Conservation (phyloP, 2,888 invertebrate genomes). For the Tetranychus piercei region DNA sequence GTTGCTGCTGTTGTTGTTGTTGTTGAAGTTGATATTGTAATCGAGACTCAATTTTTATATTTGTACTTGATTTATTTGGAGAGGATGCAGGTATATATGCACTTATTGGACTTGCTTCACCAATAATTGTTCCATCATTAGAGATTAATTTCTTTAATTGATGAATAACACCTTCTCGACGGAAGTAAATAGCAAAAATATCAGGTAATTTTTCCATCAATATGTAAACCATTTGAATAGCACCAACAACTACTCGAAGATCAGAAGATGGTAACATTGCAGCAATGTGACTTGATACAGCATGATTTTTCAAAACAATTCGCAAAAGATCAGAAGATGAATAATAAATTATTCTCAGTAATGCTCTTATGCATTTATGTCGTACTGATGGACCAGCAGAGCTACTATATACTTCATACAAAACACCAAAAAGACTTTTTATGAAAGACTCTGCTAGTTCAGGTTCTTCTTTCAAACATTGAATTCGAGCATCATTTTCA, state of each 20-base stretch:
- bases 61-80: neutral
- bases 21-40: neutral
- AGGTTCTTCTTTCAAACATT: constrained; percentile 49
- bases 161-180: constrained; percentile 90
- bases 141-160: constrained; percentile 49
- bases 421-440: constrained; percentile 69
- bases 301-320: constrained; percentile 47
- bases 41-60: neutral
- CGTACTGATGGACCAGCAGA: constrained; percentile 94
- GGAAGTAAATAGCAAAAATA: constrained; percentile 82
- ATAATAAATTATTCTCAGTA: constrained; percentile 88
- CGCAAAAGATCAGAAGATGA: constrained; percentile 67
- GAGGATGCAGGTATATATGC: neutral
- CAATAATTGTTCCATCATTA: constrained; percentile 43
- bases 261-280: constrained; percentile 96
- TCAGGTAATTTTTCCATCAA: constrained; percentile 89
- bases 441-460: constrained; percentile 49
- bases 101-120: neutral
- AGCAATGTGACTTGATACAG: constrained; percentile 81
- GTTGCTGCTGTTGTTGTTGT: neutral
- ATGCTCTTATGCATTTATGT: constrained; percentile 84
- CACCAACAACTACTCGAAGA: constrained; percentile 84
- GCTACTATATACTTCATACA: constrained; percentile 95
- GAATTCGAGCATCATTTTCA: constrained; percentile 44
- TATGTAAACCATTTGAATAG: constrained; percentile 88